Evolutionary conservation across 2,113 vertebrate genomes (phyloP).

Genomic region (Toxotes chatareus): DNA sequence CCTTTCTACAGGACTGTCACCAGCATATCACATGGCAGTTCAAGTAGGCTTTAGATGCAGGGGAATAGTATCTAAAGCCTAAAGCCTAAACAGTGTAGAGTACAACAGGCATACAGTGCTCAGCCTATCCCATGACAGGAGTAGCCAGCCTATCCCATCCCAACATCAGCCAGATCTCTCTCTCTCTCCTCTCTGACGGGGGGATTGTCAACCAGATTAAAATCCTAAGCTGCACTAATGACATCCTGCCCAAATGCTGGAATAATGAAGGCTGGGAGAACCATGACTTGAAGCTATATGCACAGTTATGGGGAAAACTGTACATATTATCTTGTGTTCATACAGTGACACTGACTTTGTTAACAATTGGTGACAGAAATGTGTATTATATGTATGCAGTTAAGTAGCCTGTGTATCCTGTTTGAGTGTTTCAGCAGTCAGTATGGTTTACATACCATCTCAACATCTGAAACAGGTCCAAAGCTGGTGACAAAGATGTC

Average conservation of each 20-base stretch:
- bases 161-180: constrained; percentile 69
- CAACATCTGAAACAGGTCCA: constrained; percentile 88
- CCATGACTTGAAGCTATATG: constrained; percentile 64
- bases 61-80: constrained; percentile 61
- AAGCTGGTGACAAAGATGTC: constrained; percentile 91
- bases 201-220: constrained; percentile 88
- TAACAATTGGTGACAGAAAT: constrained; percentile 13
- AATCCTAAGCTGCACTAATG: constrained; percentile 87
- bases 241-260: constrained; percentile 84
- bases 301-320: constrained; percentile 29
- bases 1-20: constrained; percentile 53
- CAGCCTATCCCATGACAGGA: constrained; percentile 69
- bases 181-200: constrained; percentile 47
- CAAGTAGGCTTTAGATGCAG: constrained; percentile 68
- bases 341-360: background rate
- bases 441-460: constrained; percentile 83
- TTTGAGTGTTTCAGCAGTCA: constrained; percentile 11
- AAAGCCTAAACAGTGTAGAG: constrained; percentile 58
- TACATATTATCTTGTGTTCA: constrained; percentile 28
- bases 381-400: constrained; percentile 8
- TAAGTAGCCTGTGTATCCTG: constrained; percentile 15
- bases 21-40: constrained; percentile 65
- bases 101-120: constrained; percentile 66
- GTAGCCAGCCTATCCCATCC: constrained; percentile 66
- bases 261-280: constrained; percentile 79